Evolutionary conservation across 2,797 vertebrate species (phyloP), one percentile per base, ranked within the genome.

Genomic region (Merluccius polli): DNA sequence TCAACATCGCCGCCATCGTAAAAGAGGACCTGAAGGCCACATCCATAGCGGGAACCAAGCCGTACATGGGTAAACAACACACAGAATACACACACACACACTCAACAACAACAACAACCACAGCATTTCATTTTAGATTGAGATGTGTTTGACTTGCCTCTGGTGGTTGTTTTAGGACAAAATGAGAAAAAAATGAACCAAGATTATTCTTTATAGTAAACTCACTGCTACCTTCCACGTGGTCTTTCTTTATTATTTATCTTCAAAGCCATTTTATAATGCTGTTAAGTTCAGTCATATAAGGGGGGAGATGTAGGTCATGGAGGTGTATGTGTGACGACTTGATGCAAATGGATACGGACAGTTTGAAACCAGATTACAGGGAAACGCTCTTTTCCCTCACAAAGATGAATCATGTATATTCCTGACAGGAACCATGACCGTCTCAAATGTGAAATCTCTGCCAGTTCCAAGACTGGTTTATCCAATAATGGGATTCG

Each of bases 31-130:
- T 90, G 2, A 93, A 92, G 36, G 94, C 97, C 72, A 96, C 95
- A 27, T 96, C 96, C 0, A 93, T 99, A 0, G 98, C 98, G 15
- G 98, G 98, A 84, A 99, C 98, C 18, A 99, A 98, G 84, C 98
- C 98, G 0, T 99, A 99, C 74, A 99, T 99, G 98, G 98, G 98
- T 99, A 91, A 85, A 59, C 48, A 44, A 44, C 41, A 18, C 41
- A 44, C 12, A 18, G 13, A 44, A 16, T 16, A 21, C 16, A 52
- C 48, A 38, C 36, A 38, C 36, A 38, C 36, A 38, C 48, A 7
- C 48, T 3, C 48, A 52, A 15, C 13, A 16, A 16, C 36, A 38
- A 38, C 36, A 1, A 44, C 48, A 21, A 10, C 1, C 36, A 12
- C 36, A 52, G 1, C 41, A 44, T 18, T 44, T 3, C 18, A 18